Evolutionary conservation across 2,888 invertebrate species (phyloP).

Genomic region (Parnassius glacialis): DNA sequence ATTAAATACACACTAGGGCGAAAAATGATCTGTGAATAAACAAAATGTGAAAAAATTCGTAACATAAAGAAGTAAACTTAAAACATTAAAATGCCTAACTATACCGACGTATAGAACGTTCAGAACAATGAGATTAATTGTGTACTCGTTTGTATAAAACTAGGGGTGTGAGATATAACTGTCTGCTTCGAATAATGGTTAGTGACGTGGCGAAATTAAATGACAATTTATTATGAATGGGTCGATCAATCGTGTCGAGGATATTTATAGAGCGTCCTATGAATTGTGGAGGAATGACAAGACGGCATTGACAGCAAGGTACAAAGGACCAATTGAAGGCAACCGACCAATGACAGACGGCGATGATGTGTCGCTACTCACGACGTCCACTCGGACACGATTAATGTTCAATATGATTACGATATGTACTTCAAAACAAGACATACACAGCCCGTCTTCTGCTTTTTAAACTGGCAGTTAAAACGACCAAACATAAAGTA

Average conservation of each 20-base stretch:
- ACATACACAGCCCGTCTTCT: constrained; percentile 8
- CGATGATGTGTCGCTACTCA: constrained; percentile 15
- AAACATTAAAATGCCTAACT: too few relatives aligned
- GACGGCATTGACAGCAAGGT: constrained; percentile 40
- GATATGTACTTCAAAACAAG: constrained; percentile 24
- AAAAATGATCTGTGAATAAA: too few relatives aligned
- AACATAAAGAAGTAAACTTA: too few relatives aligned
- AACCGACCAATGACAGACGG: constrained; percentile 45
- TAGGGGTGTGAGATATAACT: neutral
- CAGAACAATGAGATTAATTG: neutral
- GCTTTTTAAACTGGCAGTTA: neutral
- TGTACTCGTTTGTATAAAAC: neutral
- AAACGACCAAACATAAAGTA: neutral
- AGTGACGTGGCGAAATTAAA: constrained; percentile 22
- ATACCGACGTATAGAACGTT: neutral
- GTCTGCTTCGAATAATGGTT: constrained; percentile 6
- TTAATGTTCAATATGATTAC: constrained; percentile 27
- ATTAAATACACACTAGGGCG: too few relatives aligned
- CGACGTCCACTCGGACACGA: constrained; percentile 31
- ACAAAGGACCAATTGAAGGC: constrained; percentile 69
- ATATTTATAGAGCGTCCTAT: constrained; percentile 61
- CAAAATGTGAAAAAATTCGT: too few relatives aligned
- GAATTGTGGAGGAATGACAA: constrained; percentile 58
- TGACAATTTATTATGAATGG: constrained; percentile 48
- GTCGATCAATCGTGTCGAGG: constrained; percentile 45